Base-by-base conservation (phyloP, 1,140 invertebrate genomes). In the Zaprionus davidi region DNA sequence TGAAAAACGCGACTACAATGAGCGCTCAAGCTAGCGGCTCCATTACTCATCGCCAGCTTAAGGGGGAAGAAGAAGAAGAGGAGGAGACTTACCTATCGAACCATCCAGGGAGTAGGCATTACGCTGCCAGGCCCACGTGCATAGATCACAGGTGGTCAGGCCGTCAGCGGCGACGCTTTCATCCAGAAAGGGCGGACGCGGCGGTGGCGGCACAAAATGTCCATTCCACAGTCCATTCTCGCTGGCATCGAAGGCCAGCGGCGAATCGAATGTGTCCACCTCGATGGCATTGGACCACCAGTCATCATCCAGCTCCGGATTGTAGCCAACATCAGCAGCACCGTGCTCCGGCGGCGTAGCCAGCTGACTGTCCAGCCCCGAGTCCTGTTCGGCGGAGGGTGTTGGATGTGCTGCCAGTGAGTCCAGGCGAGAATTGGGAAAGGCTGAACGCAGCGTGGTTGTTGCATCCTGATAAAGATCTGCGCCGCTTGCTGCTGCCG, bases 121-220 rank as follows among this genome's bases (percentile, higher is more conserved):
- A 55, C 90, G 87, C 72, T 91, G 91, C 90, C 91, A 92, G 80
- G 95, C 95, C 95, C 95, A 96, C 65, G 95, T 94, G 88, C 95
- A 96, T 51, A 96, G 93, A 93, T 96, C 95, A 93, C 95, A 96
- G 84, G 95, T 96, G 77, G 95, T 96, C 67, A 96, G 93, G 56
- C 95, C 95, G 91, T 96, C 95, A 56, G 95, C 94, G 64, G 93
- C 92, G 79, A 95, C 93, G 71, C 94, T 94, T 78, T 95, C 95
- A 72, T 95, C 94, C 55, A 95, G 93, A 91, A 95, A 95, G 56
- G 94, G 93, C 34, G 95, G 95, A 81, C 95, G 93, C 28, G 95
- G 95, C 59, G 95, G 95, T 41, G 95, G 95, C 59, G 95, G 95
- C 62, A 96, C 94, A 91, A 96, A 96, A 72, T 94, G 94, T 26